Evolutionary conservation across 2,888 invertebrate genomes (phyloP), one percentile per base, ranked within the genome.

Genomic region (Eumacrocentrus americanus): DNA sequence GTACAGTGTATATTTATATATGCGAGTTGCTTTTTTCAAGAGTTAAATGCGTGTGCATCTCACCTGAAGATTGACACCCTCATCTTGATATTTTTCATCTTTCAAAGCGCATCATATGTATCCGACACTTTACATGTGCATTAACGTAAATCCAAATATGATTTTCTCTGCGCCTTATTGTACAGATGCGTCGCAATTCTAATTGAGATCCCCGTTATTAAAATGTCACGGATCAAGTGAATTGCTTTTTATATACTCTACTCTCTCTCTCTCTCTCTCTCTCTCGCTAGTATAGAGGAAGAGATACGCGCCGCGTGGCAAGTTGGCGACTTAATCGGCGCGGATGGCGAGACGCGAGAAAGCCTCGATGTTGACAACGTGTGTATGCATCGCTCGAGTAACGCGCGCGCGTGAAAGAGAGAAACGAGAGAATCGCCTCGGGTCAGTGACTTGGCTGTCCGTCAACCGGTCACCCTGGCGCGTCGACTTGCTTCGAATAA

Each of bases 391-490:
- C 11, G 3, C 22, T 42, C 34, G 35, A 52, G 37, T 53, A 29
- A 18, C 25, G 23, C 23, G 57, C 38, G 34, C 55, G 62, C 46
- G 64, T 47, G 56, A 67, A 66, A 62, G 58, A 65, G 63, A 67
- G 58, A 61, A 68, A 66, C 62, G 65, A 68, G 25, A 53, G 23
- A 38, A 68, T 52, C 60, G 66, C 66, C 67, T 67, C 67, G 67
- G 71, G 71, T 72, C 71, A 71, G 65, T 70, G 71, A 66, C 71
- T 71, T 60, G 65, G 64, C 68, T 70, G 71, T 71, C 70, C 66
- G 65, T 72, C 72, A 71, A 70, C 64, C 66, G 68, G 67, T 71
- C 72, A 71, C 67, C 70, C 64, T 61, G 61, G 64, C 68, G 65
- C 65, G 67, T 68, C 64, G 64, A 70, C 70, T 69, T 63, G 63